Conservation (phyloP, 2,888 invertebrate genomes). For the Pachymerium ferrugineum region DNA sequence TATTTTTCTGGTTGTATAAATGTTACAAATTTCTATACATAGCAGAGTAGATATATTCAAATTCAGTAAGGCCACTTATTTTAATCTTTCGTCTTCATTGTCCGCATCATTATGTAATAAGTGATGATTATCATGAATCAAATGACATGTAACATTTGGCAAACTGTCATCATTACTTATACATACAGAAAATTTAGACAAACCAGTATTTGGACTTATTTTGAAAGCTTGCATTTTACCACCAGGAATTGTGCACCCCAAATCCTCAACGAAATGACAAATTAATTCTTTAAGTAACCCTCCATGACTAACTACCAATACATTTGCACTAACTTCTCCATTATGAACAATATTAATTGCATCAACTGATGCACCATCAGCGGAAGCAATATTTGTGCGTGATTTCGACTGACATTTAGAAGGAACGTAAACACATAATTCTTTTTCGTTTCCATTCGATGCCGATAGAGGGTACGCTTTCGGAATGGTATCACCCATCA, state of each 20-base stretch:
- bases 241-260: slow-evolving; percentile 43
- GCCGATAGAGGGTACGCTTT: background rate
- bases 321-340: slow-evolving; percentile 41
- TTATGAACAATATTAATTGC: slow-evolving; percentile 39
- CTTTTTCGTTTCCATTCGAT: background rate
- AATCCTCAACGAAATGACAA: slow-evolving; percentile 44
- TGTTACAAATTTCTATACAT: too few species aligned
- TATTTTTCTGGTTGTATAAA: too few species aligned
- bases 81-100: too few species aligned
- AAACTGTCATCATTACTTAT: slow-evolving; percentile 40
- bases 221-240: slow-evolving; percentile 43
- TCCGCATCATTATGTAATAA: slow-evolving; percentile 40
- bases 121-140: slow-evolving; percentile 46
- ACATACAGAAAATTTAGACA: slow-evolving; percentile 45
- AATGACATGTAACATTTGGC: slow-evolving; percentile 44
- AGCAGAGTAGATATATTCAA: too few species aligned
- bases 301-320: slow-evolving; percentile 47
- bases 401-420: too few species aligned
- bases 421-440: too few species aligned
- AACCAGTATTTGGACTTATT: slow-evolving; percentile 47
- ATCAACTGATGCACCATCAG: too few species aligned
- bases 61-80: too few species aligned
- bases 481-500: background rate
- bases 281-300: slow-evolving; percentile 46
- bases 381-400: too few species aligned